Base-by-base conservation (phyloP, 2,797 vertebrate species). In the Malacoraja senta region DNA sequence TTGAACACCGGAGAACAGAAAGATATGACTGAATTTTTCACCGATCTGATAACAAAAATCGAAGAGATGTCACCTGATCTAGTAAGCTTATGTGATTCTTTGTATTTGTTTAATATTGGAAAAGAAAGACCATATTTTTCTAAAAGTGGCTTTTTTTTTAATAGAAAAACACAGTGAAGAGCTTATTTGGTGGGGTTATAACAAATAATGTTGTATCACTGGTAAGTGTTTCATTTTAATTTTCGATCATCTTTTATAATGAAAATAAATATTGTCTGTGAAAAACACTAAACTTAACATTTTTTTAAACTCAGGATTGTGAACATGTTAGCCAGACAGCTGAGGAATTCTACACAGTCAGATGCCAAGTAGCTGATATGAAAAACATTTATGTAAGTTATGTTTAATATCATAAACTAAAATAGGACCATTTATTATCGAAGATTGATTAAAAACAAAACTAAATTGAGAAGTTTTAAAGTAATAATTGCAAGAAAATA, bases 1-100 rank as follows among this genome's bases (percentile, higher is more conserved):
- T 97, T 99, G 26, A 99, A 99, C 96, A 99, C 99, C 0, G 99
- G 99, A 0, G 99, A 99, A 94, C 99, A 99, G 95, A 99, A 99
- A 93, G 99, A 99, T 96, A 99, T 99, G 99, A 99, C 99, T 0
- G 99, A 99, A 95, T 99, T 99, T 96, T 99, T 99, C 96, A 99
- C 98, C 0, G 99, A 99, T 96, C 96, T 99, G 61, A 99, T 99
- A 95, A 99, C 99, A 94, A 99, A 99, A 97, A 99, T 99, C 93
- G 99, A 99, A 95, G 98, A 99, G 96, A 99, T 99, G 99, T 99
- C 98, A 93, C 98, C 97, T 95, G 99, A 99, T 94, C 96, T 99
- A 97, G 99, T 99, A 95, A 95, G 95, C 95, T 94, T 12, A 0
- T n/a, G 9, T 0, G 1, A 24, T 53, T 68, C 35, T 78, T 93